A percentile compares a stretch with the other conserved stretches of the same genome.
Conservation (phyloP, 2,888 invertebrate genomes). For the Rhynchonema sp. region DNA sequence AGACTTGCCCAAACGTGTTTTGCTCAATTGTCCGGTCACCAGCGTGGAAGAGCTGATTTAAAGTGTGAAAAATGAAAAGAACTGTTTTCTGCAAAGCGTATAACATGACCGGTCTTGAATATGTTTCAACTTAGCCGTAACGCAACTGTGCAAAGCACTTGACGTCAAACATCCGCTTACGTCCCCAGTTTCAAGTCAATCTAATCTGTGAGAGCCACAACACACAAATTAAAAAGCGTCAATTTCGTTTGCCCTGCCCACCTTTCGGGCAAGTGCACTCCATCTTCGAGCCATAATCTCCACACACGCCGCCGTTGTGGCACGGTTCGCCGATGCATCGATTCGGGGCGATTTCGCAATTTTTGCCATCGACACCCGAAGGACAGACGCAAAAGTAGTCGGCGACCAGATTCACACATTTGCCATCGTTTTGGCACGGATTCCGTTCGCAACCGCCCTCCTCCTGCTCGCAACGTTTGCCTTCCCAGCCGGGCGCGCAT, state of each 20-base stretch:
- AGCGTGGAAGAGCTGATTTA: no score
- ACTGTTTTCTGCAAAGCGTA: no score
- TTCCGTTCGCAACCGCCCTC: slow-evolving; percentile 62
- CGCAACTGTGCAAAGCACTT: no score
- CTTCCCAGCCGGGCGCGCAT: no score
- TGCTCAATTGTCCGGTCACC: no score
- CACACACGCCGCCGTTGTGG: slow-evolving; percentile 84
- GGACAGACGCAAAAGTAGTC: slow-evolving; percentile 62
- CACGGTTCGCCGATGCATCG: slow-evolving; percentile 79
- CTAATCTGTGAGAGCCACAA: background rate
- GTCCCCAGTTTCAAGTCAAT: background rate
- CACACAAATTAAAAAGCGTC: background rate
- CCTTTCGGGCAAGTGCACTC: slow-evolving; percentile 64
- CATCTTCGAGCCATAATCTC: slow-evolving; percentile 78
- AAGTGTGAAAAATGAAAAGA: no score
- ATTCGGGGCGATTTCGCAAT: slow-evolving; percentile 87
- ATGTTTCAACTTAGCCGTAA: no score
- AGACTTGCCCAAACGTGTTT: no score
- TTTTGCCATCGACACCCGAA: slow-evolving; percentile 83
- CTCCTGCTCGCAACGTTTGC: slow-evolving; percentile 51
- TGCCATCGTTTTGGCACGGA: slow-evolving; percentile 84
- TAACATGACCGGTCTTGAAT: no score
- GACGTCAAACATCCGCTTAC: no score
- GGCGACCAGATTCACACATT: slow-evolving; percentile 63
- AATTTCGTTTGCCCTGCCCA: background rate